Percentiles rank a stretch among this genome's conserved stretches.
Evolutionary conservation across 2,113 vertebrate species (phyloP).

Genomic region (Phoenicopterus ruber): DNA sequence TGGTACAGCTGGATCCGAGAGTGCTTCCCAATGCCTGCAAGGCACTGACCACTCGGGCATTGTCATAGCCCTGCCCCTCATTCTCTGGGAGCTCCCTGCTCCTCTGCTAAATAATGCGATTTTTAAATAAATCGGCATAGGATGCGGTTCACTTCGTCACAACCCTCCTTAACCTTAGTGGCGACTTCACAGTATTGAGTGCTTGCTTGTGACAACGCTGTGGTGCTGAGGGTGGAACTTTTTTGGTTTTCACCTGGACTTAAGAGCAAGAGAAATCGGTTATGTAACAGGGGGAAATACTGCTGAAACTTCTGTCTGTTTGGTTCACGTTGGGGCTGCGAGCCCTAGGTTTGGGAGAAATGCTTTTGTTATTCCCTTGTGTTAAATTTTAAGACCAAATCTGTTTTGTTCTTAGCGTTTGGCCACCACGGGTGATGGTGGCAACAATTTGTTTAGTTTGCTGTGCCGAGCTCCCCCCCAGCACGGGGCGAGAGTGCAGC

Average conservation of each 20-base stretch:
- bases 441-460: neutral
- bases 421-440: neutral
- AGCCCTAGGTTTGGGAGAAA: neutral
- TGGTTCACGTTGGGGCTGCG: fast-evolving
- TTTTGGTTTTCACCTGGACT: neutral
- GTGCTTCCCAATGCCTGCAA: neutral
- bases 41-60: neutral
- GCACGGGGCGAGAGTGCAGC: fast-evolving
- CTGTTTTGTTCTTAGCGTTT: neutral
- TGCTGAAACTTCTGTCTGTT: neutral
- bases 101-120: neutral
- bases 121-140: neutral
- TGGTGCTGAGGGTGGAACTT: neutral
- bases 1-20: neutral
- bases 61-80: neutral
- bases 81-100: neutral
- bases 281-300: fast-evolving
- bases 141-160: neutral
- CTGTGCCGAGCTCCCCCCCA: neutral
- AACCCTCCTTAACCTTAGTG: neutral
- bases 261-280: neutral
- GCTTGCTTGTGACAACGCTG: neutral
- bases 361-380: neutral
- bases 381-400: constrained; percentile 28
- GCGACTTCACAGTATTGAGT: neutral